phyloP scores from a whole-genome alignment of 2,888 invertebrate species.

The Allacma fusca region DNA sequence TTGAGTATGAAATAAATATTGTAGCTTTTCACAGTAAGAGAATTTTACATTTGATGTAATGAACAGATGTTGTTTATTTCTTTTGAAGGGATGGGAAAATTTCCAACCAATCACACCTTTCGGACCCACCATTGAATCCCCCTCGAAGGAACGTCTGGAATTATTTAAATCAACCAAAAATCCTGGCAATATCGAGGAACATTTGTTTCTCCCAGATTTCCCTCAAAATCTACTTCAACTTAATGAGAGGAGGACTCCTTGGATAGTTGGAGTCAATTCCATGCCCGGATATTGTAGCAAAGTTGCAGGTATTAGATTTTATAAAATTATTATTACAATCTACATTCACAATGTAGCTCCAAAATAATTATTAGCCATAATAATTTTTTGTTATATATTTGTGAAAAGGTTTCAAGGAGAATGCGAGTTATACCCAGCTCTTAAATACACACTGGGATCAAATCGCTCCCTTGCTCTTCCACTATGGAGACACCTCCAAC shows the following conservation, averaged over 20 bases:
- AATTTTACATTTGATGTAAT: no score
- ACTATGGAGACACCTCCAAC: constrained; percentile 43
- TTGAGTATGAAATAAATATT: no score
- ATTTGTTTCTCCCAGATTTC: constrained; percentile 22
- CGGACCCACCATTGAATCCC: constrained; percentile 17
- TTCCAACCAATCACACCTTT: constrained; percentile 12
- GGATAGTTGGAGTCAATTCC: constrained; percentile 53
- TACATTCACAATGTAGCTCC: no score
- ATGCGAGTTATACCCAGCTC: constrained; percentile 38
- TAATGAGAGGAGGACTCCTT: not conserved
- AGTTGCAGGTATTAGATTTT: no score
- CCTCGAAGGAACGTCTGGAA: not conserved
- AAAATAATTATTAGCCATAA: no score
- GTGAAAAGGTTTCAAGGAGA: not conserved
- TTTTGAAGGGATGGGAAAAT: constrained; percentile 27
- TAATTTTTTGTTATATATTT: no score
- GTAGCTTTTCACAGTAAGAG: no score
- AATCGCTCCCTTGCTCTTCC: constrained; percentile 52
- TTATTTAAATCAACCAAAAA: constrained; percentile 2
- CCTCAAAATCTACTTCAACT: constrained; percentile 29
- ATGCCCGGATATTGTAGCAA: constrained; percentile 50
- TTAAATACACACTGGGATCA: constrained; percentile 54
- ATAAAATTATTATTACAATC: no score
- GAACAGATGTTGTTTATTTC: not conserved
- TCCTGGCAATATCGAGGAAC: constrained; percentile 6